A percentile compares a stretch with the other conserved stretches of the same genome.
Evolutionary conservation across 2,888 invertebrate species (phyloP).

Genomic region (Danaus chrysippus): DNA sequence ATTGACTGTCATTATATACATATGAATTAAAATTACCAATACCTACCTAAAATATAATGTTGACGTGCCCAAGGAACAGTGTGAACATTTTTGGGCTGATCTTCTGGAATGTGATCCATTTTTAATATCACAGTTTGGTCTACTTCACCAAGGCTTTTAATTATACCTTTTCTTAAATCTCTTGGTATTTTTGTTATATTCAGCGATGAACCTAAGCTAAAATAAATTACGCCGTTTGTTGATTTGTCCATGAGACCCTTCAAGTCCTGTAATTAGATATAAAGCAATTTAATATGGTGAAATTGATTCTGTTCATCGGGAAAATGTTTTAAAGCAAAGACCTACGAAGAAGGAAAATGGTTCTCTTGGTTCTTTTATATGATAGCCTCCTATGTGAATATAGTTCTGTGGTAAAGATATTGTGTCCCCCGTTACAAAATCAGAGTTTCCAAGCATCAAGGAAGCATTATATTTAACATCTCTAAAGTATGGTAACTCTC

Average conservation of each 20-base stretch:
- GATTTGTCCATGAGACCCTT: conserved; percentile 60
- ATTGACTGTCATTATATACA: neutral
- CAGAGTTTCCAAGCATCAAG: conserved; percentile 42
- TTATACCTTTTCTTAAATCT: conserved; percentile 43
- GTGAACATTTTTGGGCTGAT: conserved; percentile 46
- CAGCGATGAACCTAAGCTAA: conserved; percentile 70
- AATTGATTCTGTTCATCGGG: neutral
- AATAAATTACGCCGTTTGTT: conserved; percentile 67
- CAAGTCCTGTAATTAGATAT: conserved; percentile 45
- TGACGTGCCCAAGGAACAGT: conserved; percentile 54
- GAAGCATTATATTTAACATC: conserved; percentile 43
- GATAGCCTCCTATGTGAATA: conserved; percentile 54
- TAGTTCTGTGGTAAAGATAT: conserved; percentile 49
- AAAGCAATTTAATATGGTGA: neutral
- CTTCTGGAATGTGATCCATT: conserved; percentile 42
- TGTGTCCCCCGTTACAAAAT: conserved; percentile 39
- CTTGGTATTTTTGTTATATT: conserved; percentile 54
- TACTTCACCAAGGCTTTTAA: conserved; percentile 57
- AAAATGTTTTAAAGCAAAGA: neutral
- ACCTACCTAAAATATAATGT: conserved; percentile 48
- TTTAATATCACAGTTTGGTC: conserved; percentile 70
- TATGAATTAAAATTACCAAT: neutral
- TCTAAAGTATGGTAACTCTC: conserved; percentile 32
- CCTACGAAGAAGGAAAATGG: conserved; percentile 36
- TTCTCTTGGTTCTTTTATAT: conserved; percentile 43